A percentile compares a stretch with the other conserved stretches of the same genome.
phyloP scores from a whole-genome alignment of 2,888 invertebrate species.

The Philaethria dido region DNA sequence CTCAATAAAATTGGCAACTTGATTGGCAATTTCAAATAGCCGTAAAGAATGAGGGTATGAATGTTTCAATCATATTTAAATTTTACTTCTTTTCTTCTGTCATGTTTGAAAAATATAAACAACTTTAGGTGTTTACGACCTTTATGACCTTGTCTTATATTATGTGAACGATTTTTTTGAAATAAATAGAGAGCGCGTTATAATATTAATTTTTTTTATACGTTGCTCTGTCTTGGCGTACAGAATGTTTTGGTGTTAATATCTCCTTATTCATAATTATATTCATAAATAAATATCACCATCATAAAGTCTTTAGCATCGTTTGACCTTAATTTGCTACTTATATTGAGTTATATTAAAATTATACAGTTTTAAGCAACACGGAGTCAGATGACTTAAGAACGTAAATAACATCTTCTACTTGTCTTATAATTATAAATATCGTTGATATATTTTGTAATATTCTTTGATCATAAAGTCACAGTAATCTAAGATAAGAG shows the following conservation, averaged over 20 bases:
- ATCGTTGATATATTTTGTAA: neutral
- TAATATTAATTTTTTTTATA: too few species aligned
- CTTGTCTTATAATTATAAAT: neutral
- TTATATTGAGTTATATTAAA: constrained; percentile 10
- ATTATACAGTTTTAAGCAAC: constrained; percentile 16
- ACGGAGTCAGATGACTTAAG: neutral
- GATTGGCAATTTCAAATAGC: neutral
- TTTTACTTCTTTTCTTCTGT: neutral
- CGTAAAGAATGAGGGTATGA: neutral
- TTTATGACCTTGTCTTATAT: too few species aligned
- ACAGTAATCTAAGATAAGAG: too few species aligned
- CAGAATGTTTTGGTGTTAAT: neutral
- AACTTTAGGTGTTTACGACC: too few species aligned
- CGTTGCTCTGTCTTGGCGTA: neutral
- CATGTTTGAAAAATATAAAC: too few species aligned
- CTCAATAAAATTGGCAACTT: neutral
- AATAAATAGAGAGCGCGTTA: too few species aligned
- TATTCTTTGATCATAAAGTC: too few species aligned
- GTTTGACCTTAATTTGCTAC: constrained; percentile 2
- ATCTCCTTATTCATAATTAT: neutral
- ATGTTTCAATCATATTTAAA: neutral
- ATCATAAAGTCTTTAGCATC: neutral
- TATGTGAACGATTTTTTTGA: too few species aligned
- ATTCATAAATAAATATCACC: neutral
- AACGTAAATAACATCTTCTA: neutral